Conservation (phyloP, 2,888 invertebrate species). For the Ecliptopera silaceata region DNA sequence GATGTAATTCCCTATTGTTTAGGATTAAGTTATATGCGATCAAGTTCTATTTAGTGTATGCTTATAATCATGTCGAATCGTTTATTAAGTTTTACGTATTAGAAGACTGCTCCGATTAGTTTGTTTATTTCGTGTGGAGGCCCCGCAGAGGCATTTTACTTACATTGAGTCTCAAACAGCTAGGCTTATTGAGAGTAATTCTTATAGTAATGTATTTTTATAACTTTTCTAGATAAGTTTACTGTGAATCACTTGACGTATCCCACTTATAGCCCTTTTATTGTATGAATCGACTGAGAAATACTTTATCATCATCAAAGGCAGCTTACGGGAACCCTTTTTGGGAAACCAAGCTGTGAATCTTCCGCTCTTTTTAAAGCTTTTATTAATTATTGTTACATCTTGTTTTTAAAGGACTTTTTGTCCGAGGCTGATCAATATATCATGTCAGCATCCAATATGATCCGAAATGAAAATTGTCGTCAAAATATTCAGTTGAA, state of each 20-base stretch:
- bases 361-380: not conserved
- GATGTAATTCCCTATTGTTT: conserved; percentile 53
- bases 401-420: too few species aligned
- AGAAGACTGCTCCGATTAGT: conserved; percentile 77
- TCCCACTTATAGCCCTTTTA: conserved; percentile 43
- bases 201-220: conserved; percentile 68
- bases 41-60: conserved; percentile 58
- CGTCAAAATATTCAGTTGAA: conserved; percentile 2
- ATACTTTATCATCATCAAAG: not conserved
- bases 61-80: conserved; percentile 51
- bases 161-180: conserved; percentile 71
- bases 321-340: not conserved
- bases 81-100: conserved; percentile 61
- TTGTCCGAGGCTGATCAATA: too few species aligned
- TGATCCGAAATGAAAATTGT: not conserved
- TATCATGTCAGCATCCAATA: too few species aligned
- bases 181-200: conserved; percentile 63
- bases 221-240: conserved; percentile 68
- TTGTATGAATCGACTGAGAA: conserved; percentile 47
- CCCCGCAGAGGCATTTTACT: conserved; percentile 72
- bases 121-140: conserved; percentile 52
- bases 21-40: conserved; percentile 47
- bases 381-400: too few species aligned
- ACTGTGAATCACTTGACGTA: conserved; percentile 52
- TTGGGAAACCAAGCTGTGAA: not conserved